These are phyloP conservation scores for Tiliacea citrago DNA, from an alignment of 2,888 invertebrate genomes.

Conservation along the genomic window DNA sequence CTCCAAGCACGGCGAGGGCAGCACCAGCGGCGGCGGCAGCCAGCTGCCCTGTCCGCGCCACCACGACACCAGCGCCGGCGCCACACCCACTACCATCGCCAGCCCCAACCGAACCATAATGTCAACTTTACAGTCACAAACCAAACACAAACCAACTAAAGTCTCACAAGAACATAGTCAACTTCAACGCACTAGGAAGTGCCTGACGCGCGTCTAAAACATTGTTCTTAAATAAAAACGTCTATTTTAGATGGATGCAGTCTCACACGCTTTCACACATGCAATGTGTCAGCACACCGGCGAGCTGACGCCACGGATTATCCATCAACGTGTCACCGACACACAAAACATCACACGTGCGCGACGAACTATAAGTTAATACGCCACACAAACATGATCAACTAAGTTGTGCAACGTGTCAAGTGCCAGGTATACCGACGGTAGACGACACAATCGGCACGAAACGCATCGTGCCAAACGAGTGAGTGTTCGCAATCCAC, in stretches of 20 bases:
- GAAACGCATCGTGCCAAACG: constrained; percentile 65
- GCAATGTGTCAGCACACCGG: constrained; percentile 79
- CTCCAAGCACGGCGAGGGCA: constrained; percentile 73
- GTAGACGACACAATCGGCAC: constrained; percentile 63
- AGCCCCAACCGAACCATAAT: constrained; percentile 87
- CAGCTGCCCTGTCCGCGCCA: constrained; percentile 83
- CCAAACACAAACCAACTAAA: constrained; percentile 40
- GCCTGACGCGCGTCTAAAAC: constrained; percentile 64
- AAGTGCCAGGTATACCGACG: constrained; percentile 64
- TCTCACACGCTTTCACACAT: constrained; percentile 81
- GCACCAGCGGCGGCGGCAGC: constrained; percentile 76
- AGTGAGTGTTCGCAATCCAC: constrained; percentile 60
- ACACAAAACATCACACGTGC: constrained; percentile 62
- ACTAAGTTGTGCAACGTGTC: constrained; percentile 64
- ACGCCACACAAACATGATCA: constrained; percentile 59
- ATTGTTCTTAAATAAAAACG: constrained; percentile 84
- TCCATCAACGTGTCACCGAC: constrained; percentile 75
- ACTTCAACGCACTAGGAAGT: constrained; percentile 72
- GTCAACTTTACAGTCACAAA: constrained; percentile 34
- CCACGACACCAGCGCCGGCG: constrained; percentile 88
- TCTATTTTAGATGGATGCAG: constrained; percentile 84
- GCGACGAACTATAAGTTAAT: constrained; percentile 63
- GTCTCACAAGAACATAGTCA: constrained; percentile 65
- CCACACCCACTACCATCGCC: constrained; percentile 89
- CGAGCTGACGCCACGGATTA: constrained; percentile 76